Conservation (phyloP, 2,888 invertebrate genomes). For the Trissolcus brochymenae region DNA sequence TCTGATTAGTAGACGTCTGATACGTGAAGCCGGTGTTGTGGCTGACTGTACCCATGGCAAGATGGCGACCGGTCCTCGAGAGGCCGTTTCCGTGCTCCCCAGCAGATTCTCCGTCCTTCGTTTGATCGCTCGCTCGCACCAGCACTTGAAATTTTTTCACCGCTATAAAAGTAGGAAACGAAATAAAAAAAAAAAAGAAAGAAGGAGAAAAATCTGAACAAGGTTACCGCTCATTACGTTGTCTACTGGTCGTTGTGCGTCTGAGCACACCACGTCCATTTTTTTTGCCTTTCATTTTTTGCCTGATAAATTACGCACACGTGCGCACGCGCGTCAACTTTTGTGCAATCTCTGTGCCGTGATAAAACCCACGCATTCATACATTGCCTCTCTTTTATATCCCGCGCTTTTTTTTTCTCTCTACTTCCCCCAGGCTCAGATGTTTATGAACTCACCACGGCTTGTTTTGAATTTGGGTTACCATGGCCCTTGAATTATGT, state of each 20-base stretch:
- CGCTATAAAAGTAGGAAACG: conserved; percentile 61
- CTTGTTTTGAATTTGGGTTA: conserved; percentile 15
- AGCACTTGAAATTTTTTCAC: conserved; percentile 61
- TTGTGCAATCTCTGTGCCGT: conserved; percentile 12
- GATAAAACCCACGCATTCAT: conserved; percentile 24
- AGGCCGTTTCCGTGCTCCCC: conserved; percentile 70
- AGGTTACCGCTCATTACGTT: conserved; percentile 50
- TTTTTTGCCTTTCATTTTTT: conserved; percentile 20
- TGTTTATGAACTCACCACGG: not conserved
- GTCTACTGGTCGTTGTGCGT: conserved; percentile 37
- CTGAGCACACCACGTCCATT: conserved; percentile 35
- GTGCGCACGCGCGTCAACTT: conserved; percentile 29
- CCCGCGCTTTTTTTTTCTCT: too few species aligned
- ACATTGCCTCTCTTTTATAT: conserved; percentile 15
- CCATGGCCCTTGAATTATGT: conserved; percentile 3
- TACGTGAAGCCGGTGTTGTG: conserved; percentile 58
- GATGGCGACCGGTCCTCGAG: conserved; percentile 75
- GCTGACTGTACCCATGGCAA: conserved; percentile 73
- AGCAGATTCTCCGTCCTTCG: conserved; percentile 59
- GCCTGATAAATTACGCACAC: conserved; percentile 30
- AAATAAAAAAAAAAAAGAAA: conserved; percentile 54
- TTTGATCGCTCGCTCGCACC: conserved; percentile 61
- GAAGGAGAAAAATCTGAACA: conserved; percentile 59
- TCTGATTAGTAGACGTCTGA: conserved; percentile 45
- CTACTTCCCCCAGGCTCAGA: conserved; percentile 1